These are phyloP conservation scores for Melanerpes formicivorus DNA, from an alignment of 2,113 vertebrate species.

Conservation along the genomic window DNA sequence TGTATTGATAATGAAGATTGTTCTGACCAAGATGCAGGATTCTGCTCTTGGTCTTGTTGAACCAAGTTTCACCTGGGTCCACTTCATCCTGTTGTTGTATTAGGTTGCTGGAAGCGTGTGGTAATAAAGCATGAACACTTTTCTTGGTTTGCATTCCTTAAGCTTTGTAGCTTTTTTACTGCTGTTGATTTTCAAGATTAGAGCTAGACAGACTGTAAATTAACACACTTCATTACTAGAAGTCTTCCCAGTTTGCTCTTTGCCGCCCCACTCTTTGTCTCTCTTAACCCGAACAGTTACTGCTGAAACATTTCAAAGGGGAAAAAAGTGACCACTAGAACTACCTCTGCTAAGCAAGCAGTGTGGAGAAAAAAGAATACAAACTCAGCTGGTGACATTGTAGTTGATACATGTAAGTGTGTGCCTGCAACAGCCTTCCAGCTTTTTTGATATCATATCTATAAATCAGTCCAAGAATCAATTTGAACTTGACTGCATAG, in stretches of 20 bases:
- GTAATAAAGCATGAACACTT: neutral
- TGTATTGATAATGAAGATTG: no score
- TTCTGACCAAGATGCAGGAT: no score
- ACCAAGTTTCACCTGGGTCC: no score
- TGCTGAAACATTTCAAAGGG: conserved; percentile 23
- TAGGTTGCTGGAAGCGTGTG: neutral
- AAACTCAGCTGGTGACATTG: conserved; percentile 23
- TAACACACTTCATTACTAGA: neutral
- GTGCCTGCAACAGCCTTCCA: conserved; percentile 34
- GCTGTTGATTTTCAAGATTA: neutral
- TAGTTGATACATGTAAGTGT: conserved; percentile 33
- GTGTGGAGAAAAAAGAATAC: neutral
- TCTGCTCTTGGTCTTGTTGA: no score
- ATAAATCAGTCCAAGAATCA: conserved; percentile 62
- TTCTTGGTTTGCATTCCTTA: neutral
- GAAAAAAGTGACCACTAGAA: neutral
- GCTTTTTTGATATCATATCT: conserved; percentile 35
- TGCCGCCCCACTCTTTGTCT: neutral
- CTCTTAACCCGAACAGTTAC: neutral
- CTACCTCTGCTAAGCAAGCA: conserved; percentile 28
- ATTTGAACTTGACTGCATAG: conserved; percentile 56
- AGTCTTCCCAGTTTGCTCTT: neutral
- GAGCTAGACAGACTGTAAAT: neutral
- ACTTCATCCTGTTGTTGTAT: neutral
- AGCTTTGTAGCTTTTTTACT: neutral